Conservation (phyloP, 2,888 invertebrate species). For the Poecilus cupreus region DNA sequence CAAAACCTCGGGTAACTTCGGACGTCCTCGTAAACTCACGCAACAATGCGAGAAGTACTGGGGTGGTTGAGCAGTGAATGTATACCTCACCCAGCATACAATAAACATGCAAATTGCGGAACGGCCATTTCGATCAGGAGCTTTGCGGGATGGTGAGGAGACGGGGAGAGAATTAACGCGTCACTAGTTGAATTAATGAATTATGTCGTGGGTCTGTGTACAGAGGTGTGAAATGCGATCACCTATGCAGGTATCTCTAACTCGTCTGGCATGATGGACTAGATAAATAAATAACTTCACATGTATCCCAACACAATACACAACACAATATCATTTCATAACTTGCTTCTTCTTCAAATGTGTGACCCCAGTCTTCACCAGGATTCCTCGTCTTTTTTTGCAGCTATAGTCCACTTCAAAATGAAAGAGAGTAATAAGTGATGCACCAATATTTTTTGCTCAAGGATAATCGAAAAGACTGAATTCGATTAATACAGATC, state of each 20-base stretch:
- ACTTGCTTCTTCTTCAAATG: too few relatives aligned
- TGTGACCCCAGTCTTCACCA: too few relatives aligned
- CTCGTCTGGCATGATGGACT: neutral
- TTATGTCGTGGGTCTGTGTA: neutral
- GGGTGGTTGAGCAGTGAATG: neutral
- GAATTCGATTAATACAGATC: too few relatives aligned
- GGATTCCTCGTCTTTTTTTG: too few relatives aligned
- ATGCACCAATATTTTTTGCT: too few relatives aligned
- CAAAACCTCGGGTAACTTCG: neutral
- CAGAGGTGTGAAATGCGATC: neutral
- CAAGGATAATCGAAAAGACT: too few relatives aligned
- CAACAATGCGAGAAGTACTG: constrained; percentile 7
- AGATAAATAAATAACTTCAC: too few relatives aligned
- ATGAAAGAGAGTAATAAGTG: too few relatives aligned
- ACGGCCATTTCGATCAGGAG: neutral
- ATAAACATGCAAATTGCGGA: constrained; percentile 2
- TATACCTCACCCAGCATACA: neutral
- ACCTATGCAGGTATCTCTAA: neutral
- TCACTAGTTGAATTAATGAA: constrained; percentile 8
- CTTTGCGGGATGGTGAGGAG: neutral
- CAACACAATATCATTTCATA: too few relatives aligned
- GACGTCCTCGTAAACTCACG: constrained; percentile 7
- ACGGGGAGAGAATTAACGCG: neutral
- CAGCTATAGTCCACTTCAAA: too few relatives aligned
- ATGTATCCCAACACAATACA: too few relatives aligned